Percentiles rank a stretch among this genome's conserved stretches.
Evolutionary conservation across 2,888 invertebrate species (phyloP).

Genomic region (Linnaemya vulpina): DNA sequence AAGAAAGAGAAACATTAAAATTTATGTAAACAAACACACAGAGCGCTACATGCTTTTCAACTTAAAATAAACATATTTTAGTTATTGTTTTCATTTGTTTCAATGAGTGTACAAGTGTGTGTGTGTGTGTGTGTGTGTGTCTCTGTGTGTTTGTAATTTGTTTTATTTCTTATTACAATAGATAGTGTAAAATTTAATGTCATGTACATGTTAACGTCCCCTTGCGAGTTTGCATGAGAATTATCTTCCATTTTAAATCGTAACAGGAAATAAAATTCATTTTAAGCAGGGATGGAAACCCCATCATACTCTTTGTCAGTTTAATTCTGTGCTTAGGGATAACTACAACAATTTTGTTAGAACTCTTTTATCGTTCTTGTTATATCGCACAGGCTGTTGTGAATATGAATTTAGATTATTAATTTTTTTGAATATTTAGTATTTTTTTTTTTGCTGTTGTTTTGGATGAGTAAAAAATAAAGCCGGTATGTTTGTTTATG

Average conservation of each 20-base stretch:
- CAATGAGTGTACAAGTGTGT: not conserved
- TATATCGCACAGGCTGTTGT: too few relatives aligned
- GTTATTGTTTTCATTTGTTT: slow-evolving; percentile 4
- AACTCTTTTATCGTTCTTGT: too few relatives aligned
- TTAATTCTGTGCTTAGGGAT: too few relatives aligned
- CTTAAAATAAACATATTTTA: slow-evolving; percentile 17
- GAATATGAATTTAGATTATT: too few relatives aligned
- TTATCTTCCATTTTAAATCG: not conserved
- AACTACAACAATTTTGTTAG: too few relatives aligned
- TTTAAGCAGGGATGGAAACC: not conserved
- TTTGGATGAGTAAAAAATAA: too few relatives aligned
- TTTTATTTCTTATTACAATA: slow-evolving; percentile 29
- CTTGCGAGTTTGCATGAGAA: not conserved
- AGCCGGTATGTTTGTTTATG: too few relatives aligned
- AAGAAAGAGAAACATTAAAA: slow-evolving; percentile 1
- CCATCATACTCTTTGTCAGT: not conserved
- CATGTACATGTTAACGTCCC: not conserved
- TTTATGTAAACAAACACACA: not conserved
- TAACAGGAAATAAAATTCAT: not conserved
- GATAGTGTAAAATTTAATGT: slow-evolving; percentile 26
- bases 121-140: not conserved
- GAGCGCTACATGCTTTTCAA: not conserved
- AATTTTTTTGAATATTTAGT: too few relatives aligned
- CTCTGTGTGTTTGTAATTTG: slow-evolving; percentile 18
- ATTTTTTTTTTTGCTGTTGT: too few relatives aligned